Evolutionary conservation across 2,797 vertebrate species (phyloP), one percentile per base, ranked within the genome.

Genomic region (Moxostoma hubbsi): DNA sequence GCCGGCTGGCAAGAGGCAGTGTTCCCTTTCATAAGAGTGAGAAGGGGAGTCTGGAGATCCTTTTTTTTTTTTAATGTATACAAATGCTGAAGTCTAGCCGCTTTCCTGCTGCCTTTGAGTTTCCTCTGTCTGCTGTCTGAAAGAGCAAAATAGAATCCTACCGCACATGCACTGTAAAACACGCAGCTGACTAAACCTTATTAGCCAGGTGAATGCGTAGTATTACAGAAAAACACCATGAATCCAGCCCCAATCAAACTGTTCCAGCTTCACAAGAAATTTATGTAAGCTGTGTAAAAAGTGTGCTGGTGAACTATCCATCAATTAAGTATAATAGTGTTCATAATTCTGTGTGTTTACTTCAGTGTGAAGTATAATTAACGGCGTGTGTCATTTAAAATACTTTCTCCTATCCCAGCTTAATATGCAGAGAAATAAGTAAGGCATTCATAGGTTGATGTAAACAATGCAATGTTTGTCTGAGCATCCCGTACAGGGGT

Each of bases 21-120:
- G 88, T 89, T 91, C 93, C 93, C 93, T 97, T 95, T 97, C 95
- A 95, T 94, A 96, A 96, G 93, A 87, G 86, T 94, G 93, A 94
- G 93, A 85, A 88, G 92, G 50, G 55, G 93, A 92, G 94, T 93
- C 94, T 93, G 94, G 93, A 93, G 91, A 91, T 92, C 55, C 95
- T 94, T 94, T 96, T 95, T 95, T 95, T 93, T 89, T 93, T 93
- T 92, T 81, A 94, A 95, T 94, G 95, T 94, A 98, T 94, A 97
- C 95, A 98, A 97, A 96, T 93, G 93, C 93, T 90, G 86, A 86
- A 92, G 96, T 97, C 96, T 98, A 93, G 96, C 94, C 94, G 84
- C 93, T 96, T 98, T 96, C 96, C 96, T 97, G 94, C 90, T 93
- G 92, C 90, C 91, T 89, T 93, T 92, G 91, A 89, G 86, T 94